Conservation (phyloP, 92 coral and sea anemone genomes). For the Phymanthus crucifer region DNA sequence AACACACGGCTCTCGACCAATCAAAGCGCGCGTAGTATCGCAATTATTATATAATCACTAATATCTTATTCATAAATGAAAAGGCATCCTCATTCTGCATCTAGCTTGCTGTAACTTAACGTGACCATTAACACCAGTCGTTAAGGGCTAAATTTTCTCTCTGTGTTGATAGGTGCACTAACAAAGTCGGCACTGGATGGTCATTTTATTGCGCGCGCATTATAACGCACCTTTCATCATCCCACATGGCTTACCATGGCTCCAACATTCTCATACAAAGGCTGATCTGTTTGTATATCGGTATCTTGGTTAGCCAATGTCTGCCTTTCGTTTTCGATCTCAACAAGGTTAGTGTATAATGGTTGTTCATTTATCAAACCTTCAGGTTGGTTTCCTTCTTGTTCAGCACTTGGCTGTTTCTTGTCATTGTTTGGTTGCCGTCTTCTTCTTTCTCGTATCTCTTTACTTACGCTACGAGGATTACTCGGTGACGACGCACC, state of each 20-base stretch:
- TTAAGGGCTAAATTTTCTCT: no score
- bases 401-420: not conserved
- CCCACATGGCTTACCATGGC: not conserved
- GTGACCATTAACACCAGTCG: no score
- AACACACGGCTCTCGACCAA: no score
- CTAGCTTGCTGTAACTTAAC: no score
- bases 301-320: not conserved
- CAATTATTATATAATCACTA: no score
- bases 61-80: no score
- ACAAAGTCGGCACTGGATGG: no score
- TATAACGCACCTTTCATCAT: not conserved
- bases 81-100: no score
- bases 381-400: not conserved
- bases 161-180: no score
- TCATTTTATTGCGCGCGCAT: no score
- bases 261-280: not conserved
- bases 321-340: constrained; percentile 16
- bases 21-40: no score
- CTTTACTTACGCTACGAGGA: not conserved
- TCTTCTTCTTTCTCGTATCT: not conserved
- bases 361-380: not conserved
- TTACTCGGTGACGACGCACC: not conserved
- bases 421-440: not conserved
- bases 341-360: constrained; percentile 17
- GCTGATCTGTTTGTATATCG: not conserved